phyloP scores from a whole-genome alignment of 1,140 invertebrate genomes.

The Geopemphigus sp. region DNA sequence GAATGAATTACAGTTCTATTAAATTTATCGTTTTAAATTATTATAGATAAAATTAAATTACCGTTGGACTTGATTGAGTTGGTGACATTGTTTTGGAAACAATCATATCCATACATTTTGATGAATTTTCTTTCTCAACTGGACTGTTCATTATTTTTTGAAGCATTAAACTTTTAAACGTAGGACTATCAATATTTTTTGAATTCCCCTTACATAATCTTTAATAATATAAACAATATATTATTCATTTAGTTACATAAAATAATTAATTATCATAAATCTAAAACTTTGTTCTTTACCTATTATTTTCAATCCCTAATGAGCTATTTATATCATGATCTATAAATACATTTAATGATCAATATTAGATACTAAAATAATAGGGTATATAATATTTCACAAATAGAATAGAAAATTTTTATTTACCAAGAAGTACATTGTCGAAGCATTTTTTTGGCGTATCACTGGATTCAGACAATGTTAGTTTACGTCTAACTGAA shows the following conservation, averaged over 20 bases:
- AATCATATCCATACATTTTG: constrained; percentile 15
- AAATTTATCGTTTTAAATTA: not conserved
- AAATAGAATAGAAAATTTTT: not conserved
- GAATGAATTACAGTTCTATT: too few species aligned
- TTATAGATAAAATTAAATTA: constrained; percentile 27
- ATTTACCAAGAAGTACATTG: constrained; percentile 6
- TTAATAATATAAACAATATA: constrained; percentile 13
- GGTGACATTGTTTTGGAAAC: constrained; percentile 22
- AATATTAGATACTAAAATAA: not conserved
- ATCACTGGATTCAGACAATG: constrained; percentile 38
- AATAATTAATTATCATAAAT: not conserved
- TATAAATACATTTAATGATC: constrained; percentile 1
- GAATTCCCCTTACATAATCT: constrained; percentile 33
- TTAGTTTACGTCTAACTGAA: constrained; percentile 31
- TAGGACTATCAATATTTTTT: constrained; percentile 27
- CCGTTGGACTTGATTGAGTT: constrained; percentile 32
- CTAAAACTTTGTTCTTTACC: not conserved
- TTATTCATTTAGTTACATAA: not conserved
- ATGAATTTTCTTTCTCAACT: constrained; percentile 41
- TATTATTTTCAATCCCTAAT: constrained; percentile 14
- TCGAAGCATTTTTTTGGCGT: constrained; percentile 42
- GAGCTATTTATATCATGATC: constrained; percentile 31
- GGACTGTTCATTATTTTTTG: constrained; percentile 43
- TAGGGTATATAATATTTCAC: not conserved
- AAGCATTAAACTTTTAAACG: constrained; percentile 34